Conservation (phyloP, 2,888 invertebrate genomes). For the Cephus pygmeus region DNA sequence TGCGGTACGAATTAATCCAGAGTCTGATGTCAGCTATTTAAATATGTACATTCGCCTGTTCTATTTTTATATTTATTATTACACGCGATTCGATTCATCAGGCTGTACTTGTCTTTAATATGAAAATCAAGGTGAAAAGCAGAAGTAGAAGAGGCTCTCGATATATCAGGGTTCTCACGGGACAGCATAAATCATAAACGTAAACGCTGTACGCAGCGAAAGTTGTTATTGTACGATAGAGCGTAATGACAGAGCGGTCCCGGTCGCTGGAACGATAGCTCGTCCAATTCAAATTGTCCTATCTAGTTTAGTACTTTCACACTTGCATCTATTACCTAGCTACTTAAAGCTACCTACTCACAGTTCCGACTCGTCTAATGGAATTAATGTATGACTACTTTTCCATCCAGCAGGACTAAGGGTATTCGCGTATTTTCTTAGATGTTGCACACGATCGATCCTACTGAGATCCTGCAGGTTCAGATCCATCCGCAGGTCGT, state of each 20-base stretch:
- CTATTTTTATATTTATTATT: too few relatives aligned
- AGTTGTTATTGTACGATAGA: slow-evolving; percentile 34
- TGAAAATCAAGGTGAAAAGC: neutral
- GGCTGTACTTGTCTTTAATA: neutral
- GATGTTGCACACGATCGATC: too few relatives aligned
- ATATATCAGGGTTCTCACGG: neutral
- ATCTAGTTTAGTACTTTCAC: slow-evolving; percentile 10
- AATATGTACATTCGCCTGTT: too few relatives aligned
- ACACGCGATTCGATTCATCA: too few relatives aligned
- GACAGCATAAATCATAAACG: slow-evolving; percentile 10
- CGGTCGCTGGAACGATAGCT: slow-evolving; percentile 29
- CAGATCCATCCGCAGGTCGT: too few relatives aligned
- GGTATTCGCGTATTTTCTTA: too few relatives aligned
- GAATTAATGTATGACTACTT: neutral
- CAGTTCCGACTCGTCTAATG: neutral
- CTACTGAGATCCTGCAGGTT: too few relatives aligned
- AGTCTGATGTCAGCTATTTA: too few relatives aligned
- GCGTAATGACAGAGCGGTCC: slow-evolving; percentile 51
- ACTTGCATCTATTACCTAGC: neutral
- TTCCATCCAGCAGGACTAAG: too few relatives aligned
- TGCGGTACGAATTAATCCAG: too few relatives aligned
- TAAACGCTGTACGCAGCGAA: slow-evolving; percentile 30
- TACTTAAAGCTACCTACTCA: neutral
- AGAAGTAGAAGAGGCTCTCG: neutral
- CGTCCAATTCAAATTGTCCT: slow-evolving; percentile 31